Conservation (phyloP, 1,140 invertebrate genomes). For the Drosophila grimshawi region DNA sequence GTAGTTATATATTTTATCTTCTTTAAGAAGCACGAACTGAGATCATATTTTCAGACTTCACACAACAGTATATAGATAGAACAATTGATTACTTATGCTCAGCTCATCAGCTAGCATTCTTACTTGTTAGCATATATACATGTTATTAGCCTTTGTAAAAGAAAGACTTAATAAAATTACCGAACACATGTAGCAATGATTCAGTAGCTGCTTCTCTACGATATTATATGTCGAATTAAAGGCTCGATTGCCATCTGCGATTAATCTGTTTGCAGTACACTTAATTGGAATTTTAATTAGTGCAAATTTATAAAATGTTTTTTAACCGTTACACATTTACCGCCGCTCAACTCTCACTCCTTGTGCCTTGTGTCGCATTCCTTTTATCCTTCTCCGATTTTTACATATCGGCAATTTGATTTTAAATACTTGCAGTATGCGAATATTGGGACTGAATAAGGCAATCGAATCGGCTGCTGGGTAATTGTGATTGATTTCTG, state of each 20-base stretch:
- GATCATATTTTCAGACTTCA: no score
- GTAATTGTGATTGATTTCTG: conserved; percentile 76
- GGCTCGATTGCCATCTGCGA: not conserved
- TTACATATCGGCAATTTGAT: conserved; percentile 53
- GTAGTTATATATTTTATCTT: no score
- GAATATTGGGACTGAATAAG: not conserved
- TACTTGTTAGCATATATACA: no score
- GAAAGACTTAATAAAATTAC: no score
- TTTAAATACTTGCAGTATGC: conserved; percentile 20
- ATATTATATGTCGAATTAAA: not conserved
- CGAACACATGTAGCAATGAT: no score
- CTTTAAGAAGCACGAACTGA: no score
- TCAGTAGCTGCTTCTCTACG: not conserved
- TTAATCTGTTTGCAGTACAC: conserved; percentile 3
- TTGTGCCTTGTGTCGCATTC: conserved; percentile 32
- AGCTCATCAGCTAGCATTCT: no score
- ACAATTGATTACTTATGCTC: no score
- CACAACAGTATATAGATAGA: no score
- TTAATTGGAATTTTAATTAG: conserved; percentile 70
- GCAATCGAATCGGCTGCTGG: conserved; percentile 13
- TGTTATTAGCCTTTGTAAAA: no score
- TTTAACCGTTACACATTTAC: not conserved
- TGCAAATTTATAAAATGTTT: conserved; percentile 36
- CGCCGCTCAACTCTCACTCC: not conserved
- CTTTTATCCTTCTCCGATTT: conserved; percentile 51